Conservation (phyloP, 2,888 invertebrate genomes). For the Folsomia manolachei region DNA sequence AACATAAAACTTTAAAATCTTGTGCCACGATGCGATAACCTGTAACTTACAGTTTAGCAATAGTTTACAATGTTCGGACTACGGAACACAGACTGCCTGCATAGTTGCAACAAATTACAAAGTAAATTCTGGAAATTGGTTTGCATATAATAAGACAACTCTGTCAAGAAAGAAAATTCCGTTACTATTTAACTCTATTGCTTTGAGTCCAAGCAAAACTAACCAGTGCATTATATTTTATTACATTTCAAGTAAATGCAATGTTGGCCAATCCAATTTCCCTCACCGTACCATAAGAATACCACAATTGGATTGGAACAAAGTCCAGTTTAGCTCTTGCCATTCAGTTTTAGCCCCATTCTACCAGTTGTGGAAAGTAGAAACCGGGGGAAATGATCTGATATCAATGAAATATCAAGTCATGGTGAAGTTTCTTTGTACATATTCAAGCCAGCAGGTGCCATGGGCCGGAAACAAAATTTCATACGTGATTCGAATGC, state of each 20-base stretch:
- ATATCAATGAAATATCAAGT: conserved; percentile 29
- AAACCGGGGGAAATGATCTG: conserved; percentile 1
- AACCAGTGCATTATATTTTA: conserved; percentile 1
- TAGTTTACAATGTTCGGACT: too few species aligned
- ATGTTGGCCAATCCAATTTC: neutral
- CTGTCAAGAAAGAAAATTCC: too few species aligned
- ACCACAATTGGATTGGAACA: neutral
- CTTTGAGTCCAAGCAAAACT: neutral
- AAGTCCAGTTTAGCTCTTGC: too few species aligned
- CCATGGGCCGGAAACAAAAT: conserved; percentile 51
- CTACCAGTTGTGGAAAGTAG: neutral
- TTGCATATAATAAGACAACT: too few species aligned
- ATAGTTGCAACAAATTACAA: too few species aligned
- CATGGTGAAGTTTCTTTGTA: conserved; percentile 28
- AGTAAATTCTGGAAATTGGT: too few species aligned
- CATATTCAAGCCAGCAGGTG: conserved; percentile 49
- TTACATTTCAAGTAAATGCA: neutral
- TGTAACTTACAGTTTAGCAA: too few species aligned
- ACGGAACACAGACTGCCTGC: too few species aligned
- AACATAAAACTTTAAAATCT: too few species aligned
- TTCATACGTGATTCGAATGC: conserved; percentile 50
- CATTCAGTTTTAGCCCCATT: too few species aligned
- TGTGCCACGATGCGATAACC: too few species aligned
- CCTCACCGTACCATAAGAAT: too few species aligned
- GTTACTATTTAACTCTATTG: neutral